These are phyloP conservation scores for Brachionus paranguensis DNA, from an alignment of 1,140 invertebrate genomes.

Conservation along the genomic window DNA sequence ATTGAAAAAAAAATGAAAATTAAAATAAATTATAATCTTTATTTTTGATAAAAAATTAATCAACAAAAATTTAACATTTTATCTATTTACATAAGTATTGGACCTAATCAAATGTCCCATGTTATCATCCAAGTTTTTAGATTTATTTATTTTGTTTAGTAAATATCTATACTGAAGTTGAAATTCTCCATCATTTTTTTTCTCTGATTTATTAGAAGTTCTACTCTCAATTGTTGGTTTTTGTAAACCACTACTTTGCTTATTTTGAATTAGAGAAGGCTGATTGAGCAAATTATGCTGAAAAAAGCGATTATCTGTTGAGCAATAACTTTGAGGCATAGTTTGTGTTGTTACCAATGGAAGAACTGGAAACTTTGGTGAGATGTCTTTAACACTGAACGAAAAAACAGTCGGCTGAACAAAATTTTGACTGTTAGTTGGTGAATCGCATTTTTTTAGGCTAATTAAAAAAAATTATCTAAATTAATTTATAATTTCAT, in stretches of 20 bases:
- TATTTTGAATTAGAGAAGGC: not conserved
- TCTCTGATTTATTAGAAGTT: not conserved
- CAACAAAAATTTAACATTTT: not conserved
- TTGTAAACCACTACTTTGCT: not conserved
- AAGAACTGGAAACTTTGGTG: not conserved
- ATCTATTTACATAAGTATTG: slow-evolving; percentile 14
- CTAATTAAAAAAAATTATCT: not conserved
- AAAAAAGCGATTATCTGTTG: not conserved
- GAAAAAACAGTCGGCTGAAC: slow-evolving; percentile 1
- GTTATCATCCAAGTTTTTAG: slow-evolving; percentile 5
- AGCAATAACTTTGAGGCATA: not conserved
- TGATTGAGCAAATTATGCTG: not conserved
- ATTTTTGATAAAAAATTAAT: not conserved
- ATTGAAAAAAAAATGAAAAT: not conserved
- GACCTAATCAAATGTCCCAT: not conserved
- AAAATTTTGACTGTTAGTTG: not conserved
- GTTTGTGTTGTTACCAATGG: not conserved
- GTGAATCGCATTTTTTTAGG: not conserved
- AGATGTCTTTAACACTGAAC: not conserved
- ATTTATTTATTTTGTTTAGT: not conserved
- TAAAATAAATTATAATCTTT: not conserved
- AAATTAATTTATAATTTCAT: not conserved
- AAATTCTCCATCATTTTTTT: not conserved
- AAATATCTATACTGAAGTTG: not conserved
- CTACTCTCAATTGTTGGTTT: not conserved